Conservation (phyloP, 2,113 vertebrate species). For the Anguilla rostrata region DNA sequence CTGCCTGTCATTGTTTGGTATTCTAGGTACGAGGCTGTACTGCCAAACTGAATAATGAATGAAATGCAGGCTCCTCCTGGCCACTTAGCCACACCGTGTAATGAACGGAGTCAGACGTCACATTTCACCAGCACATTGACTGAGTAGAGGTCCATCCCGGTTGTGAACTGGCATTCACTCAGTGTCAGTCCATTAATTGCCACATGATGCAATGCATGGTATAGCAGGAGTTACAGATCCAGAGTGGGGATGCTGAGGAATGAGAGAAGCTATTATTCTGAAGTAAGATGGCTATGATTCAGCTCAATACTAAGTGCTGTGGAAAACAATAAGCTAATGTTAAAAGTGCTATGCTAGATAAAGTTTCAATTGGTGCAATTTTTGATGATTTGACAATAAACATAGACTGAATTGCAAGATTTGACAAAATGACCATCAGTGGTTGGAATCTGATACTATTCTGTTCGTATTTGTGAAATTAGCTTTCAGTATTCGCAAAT, state of each 20-base stretch:
- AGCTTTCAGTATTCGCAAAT: not conserved
- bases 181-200: conserved; percentile 17
- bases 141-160: not conserved
- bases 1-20: conserved; percentile 17
- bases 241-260: not conserved
- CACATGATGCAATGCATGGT: conserved; percentile 9
- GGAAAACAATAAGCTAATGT: not conserved
- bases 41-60: conserved; percentile 19
- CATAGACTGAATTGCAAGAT: too few species aligned
- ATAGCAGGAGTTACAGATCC: not conserved
- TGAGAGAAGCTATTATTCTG: not conserved
- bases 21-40: not conserved
- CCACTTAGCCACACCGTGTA: conserved; percentile 27
- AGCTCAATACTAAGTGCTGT: not conserved
- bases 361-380: not conserved
- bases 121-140: conserved; percentile 5
- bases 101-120: conserved; percentile 28
- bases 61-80: conserved; percentile 28
- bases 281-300: not conserved
- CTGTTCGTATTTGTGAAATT: not conserved
- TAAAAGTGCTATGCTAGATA: not conserved
- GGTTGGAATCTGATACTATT: not conserved
- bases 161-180: not conserved
- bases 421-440: too few species aligned
- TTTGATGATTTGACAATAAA: too few species aligned